These are phyloP conservation scores for Natrix natrix DNA, from an alignment of 2,797 vertebrate genomes.

Conservation along the genomic window DNA sequence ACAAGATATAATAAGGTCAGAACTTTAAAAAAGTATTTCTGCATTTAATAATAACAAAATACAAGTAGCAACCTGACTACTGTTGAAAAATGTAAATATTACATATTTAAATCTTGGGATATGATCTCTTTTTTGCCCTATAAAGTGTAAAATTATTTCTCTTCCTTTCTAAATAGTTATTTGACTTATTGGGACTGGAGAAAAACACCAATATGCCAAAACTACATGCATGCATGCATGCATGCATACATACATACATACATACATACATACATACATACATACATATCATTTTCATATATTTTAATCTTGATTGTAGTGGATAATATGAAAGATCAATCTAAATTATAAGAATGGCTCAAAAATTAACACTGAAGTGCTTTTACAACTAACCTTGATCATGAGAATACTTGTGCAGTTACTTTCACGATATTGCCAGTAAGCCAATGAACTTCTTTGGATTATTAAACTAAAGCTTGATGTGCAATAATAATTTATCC, in stretches of 20 bases:
- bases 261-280: background rate
- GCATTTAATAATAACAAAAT: background rate
- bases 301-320: background rate
- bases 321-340: background rate
- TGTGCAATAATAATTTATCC: background rate
- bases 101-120: background rate
- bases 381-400: background rate
- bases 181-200: background rate
- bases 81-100: background rate
- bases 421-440: background rate
- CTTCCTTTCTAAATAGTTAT: background rate
- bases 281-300: background rate
- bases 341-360: background rate
- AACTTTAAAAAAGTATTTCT: background rate
- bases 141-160: background rate
- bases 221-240: background rate
- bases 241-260: too few species aligned
- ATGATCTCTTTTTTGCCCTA: background rate
- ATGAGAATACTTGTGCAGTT: background rate
- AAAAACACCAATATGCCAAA: background rate
- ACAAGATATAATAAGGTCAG: background rate
- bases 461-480: constrained; percentile 8
- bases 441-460: background rate
- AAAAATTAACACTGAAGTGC: background rate
- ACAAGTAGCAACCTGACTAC: background rate